phyloP scores from a whole-genome alignment of 2,113 vertebrate genomes.

The Seriola quinqueradiata region DNA sequence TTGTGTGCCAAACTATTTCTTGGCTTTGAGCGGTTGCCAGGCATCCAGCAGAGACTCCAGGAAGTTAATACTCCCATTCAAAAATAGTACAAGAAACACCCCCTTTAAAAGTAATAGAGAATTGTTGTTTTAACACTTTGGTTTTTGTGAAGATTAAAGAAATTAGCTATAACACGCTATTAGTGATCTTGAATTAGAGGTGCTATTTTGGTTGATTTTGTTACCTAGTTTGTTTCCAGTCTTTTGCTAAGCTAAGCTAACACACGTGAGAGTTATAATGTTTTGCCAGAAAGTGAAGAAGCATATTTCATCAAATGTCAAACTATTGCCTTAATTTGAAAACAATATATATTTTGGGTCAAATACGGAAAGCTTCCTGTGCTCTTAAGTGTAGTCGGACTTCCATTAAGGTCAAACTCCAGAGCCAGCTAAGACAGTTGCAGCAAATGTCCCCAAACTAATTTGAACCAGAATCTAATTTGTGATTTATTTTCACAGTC shows the following conservation, averaged over 20 bases:
- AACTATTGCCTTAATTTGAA: neutral
- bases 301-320: neutral
- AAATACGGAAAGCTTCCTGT: slow-evolving; percentile 3
- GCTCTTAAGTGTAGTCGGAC: neutral
- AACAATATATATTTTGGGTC: slow-evolving; percentile 6
- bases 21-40: neutral
- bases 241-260: neutral
- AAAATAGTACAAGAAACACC: neutral
- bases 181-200: too few species aligned
- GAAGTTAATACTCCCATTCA: neutral
- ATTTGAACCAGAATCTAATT: slow-evolving; percentile 55
- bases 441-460: slow-evolving; percentile 7
- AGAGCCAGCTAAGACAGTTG: neutral
- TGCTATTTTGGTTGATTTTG: neutral
- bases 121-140: neutral
- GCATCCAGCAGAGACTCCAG: neutral
- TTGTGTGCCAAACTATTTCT: neutral
- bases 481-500: slow-evolving; percentile 52
- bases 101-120: neutral
- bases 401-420: slow-evolving; percentile 13
- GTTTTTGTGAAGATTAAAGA: too few species aligned
- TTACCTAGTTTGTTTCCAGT: neutral
- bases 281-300: neutral
- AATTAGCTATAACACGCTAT: too few species aligned
- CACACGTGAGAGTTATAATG: neutral